Percentiles rank a stretch among this genome's conserved stretches.
Conservation (phyloP, 2,888 invertebrate genomes). For the Pristionchus arcanus region DNA sequence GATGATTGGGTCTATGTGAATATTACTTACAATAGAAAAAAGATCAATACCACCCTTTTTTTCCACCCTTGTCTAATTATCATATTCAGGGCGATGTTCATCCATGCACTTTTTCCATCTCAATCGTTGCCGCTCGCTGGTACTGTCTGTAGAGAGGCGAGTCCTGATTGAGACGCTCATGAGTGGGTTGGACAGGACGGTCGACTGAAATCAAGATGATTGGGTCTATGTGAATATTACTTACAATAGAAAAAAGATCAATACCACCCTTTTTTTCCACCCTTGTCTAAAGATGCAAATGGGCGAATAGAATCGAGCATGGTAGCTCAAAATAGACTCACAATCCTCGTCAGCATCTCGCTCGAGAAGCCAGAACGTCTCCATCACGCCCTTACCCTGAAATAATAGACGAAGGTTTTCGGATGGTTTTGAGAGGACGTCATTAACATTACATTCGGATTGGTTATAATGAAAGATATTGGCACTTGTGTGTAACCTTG, state of each 20-base stretch:
- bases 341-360: neutral
- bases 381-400: constrained; percentile 72
- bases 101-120: neutral
- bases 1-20: no score
- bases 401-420: neutral
- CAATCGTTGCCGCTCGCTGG: neutral
- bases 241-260: no score
- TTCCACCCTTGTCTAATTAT: no score
- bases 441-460: no score
- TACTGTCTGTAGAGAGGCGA: constrained; percentile 41
- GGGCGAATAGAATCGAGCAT: neutral
- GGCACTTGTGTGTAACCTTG: constrained; percentile 62
- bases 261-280: no score
- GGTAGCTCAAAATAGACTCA: neutral
- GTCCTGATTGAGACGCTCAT: neutral
- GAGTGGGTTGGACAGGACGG: neutral
- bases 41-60: no score
- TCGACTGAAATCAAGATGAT: neutral
- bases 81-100: neutral
- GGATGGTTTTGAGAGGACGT: no score
- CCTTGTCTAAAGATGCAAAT: no score
- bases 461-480: neutral
- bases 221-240: no score
- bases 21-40: no score
- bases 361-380: constrained; percentile 69